phyloP scores from a whole-genome alignment of 2,113 vertebrate genomes.

The Elgaria multicarinata region DNA sequence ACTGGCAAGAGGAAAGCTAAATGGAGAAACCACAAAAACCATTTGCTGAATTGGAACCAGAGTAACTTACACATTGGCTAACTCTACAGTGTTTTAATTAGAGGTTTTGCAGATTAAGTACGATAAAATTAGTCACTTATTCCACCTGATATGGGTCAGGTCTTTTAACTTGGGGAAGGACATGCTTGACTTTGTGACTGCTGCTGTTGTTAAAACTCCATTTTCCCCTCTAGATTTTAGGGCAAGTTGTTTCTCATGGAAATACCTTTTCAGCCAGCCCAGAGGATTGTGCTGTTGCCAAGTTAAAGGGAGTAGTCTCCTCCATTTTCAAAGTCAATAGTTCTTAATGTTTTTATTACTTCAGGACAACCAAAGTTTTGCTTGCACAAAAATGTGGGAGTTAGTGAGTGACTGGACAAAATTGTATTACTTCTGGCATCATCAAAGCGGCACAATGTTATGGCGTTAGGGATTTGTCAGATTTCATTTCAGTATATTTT shows the following conservation, averaged over 20 bases:
- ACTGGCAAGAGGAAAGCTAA: not conserved
- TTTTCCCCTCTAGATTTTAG: slow-evolving; percentile 54
- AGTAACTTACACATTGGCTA: slow-evolving; percentile 29
- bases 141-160: slow-evolving; percentile 24
- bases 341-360: slow-evolving; percentile 58
- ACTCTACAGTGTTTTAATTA: slow-evolving; percentile 42
- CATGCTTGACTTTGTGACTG: slow-evolving; percentile 38
- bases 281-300: slow-evolving; percentile 60
- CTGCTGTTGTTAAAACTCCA: slow-evolving; percentile 47
- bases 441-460: slow-evolving; percentile 53
- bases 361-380: slow-evolving; percentile 57
- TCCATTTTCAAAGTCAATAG: slow-evolving; percentile 69
- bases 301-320: slow-evolving; percentile 62
- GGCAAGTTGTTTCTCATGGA: slow-evolving; percentile 65
- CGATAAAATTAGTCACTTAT: slow-evolving; percentile 32
- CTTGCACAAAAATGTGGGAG: slow-evolving; percentile 42
- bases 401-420: slow-evolving; percentile 54
- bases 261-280: slow-evolving; percentile 65
- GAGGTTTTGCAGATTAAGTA: slow-evolving; percentile 39
- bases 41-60: not conserved
- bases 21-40: slow-evolving; percentile 33
- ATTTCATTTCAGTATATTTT: slow-evolving; percentile 48
- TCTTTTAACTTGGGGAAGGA: slow-evolving; percentile 4
- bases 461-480: slow-evolving; percentile 39
- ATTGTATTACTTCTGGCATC: slow-evolving; percentile 63